A percentile compares a stretch with the other conserved stretches of the same genome.
Conservation (phyloP, 2,797 vertebrate species). For the Sciaenops ocellatus region DNA sequence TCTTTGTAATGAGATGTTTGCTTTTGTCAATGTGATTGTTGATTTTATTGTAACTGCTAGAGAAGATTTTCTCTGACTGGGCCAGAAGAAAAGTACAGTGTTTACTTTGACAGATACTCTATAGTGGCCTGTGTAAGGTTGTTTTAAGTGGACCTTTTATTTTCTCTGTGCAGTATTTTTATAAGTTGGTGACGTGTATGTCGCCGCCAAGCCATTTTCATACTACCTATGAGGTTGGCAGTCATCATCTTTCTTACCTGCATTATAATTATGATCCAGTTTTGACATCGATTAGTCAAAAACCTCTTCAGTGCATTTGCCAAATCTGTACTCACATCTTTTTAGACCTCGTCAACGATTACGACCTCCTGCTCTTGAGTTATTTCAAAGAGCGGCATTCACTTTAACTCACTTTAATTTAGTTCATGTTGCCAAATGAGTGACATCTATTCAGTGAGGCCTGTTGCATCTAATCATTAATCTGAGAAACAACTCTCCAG, state of each 20-base stretch:
- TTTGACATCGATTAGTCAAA: slow-evolving; percentile 38
- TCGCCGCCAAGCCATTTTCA: slow-evolving; percentile 60
- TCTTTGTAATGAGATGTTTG: slow-evolving; percentile 69
- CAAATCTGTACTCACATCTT: slow-evolving; percentile 66
- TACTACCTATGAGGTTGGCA: slow-evolving; percentile 36
- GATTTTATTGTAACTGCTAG: slow-evolving; percentile 65
- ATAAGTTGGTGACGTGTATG: slow-evolving; percentile 41
- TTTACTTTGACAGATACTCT: slow-evolving; percentile 42
- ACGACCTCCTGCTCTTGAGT: slow-evolving; percentile 53
- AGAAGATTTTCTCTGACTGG: slow-evolving; percentile 45
- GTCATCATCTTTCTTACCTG: slow-evolving; percentile 35
- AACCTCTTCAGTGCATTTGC: slow-evolving; percentile 62
- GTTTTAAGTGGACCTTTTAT: slow-evolving; percentile 52
- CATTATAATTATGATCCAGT: slow-evolving; percentile 38
- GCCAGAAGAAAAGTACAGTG: slow-evolving; percentile 51
- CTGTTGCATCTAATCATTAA: slow-evolving; percentile 46
- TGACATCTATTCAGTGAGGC: slow-evolving; percentile 25
- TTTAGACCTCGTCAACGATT: slow-evolving; percentile 42
- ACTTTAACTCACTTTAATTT: slow-evolving; percentile 22
- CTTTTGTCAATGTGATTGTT: slow-evolving; percentile 65
- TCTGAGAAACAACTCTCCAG: slow-evolving; percentile 54
- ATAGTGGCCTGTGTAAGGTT: slow-evolving; percentile 41
- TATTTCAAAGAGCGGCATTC: slow-evolving; percentile 32
- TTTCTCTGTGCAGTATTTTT: slow-evolving; percentile 50
- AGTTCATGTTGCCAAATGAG: slow-evolving; percentile 63